Percentiles rank a stretch among this genome's conserved stretches.
Evolutionary conservation across 2,113 vertebrate genomes (phyloP).

Genomic region (Rhineura floridana): DNA sequence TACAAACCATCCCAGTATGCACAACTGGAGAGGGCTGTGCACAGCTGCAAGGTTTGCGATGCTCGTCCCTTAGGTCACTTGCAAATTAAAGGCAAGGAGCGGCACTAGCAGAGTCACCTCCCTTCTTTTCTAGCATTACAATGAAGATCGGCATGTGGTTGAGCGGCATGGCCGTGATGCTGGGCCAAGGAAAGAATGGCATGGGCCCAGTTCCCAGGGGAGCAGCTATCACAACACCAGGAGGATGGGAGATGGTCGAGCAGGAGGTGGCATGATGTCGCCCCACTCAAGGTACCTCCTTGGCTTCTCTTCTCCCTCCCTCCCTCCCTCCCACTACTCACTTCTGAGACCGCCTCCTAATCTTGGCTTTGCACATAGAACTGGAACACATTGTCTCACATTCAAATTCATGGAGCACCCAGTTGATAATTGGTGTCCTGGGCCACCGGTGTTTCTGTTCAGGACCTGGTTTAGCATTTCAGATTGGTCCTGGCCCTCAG

Average conservation of each 20-base stretch:
- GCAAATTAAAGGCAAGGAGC: no score
- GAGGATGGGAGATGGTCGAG: constrained; percentile 84
- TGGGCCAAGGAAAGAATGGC: constrained; percentile 94
- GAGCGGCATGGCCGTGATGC: constrained; percentile 88
- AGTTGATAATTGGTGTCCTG: background rate
- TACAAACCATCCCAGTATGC: background rate
- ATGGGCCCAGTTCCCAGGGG: constrained; percentile 85
- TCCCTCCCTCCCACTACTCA: accelerated
- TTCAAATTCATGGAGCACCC: no score
- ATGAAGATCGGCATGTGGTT: constrained; percentile 89
- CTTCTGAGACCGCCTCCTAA: background rate
- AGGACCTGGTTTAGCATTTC: no score
- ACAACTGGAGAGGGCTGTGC: background rate
- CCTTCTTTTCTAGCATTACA: constrained; percentile 79
- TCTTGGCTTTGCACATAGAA: background rate
- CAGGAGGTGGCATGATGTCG: constrained; percentile 86
- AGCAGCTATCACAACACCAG: constrained; percentile 84
- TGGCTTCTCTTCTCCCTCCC: background rate
- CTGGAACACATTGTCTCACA: background rate
- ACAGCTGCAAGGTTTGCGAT: background rate
- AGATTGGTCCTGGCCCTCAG: no score
- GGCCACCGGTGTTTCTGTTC: background rate
- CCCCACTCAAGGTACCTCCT: constrained; percentile 88
- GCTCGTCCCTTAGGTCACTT: background rate
- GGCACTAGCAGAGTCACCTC: background rate